Evolutionary conservation across 2,888 invertebrate genomes (phyloP), one percentile per base, ranked within the genome.

Genomic region (Diachrysia chrysitis): DNA sequence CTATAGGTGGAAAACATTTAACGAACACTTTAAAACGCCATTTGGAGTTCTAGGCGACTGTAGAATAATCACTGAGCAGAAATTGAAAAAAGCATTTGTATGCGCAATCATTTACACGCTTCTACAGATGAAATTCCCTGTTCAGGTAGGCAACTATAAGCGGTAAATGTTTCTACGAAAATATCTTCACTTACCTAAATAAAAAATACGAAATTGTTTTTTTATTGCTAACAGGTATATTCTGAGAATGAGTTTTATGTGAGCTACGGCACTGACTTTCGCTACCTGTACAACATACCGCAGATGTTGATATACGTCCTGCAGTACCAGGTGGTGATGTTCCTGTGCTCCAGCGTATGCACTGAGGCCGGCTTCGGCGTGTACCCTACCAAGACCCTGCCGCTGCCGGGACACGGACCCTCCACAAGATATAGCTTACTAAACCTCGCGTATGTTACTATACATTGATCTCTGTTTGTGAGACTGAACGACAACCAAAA

Each of bases 301-400:
- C 96, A 97, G 72, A 97, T 98, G 85, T 93, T 97, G 69, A 96
- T 96, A 83, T 98, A 97, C 89, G 96, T 98, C 54, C 96, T 97
- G 90, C 95, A 98, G 63, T 96, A 97, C 73, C 98, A 98, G 88
- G 96, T 97, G 56, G 97, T 98, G 1, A 97, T 98, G 96, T 93
- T 97, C 67, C 89, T 98, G 73, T 97, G 98, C 1, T 98, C 98
- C 84, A 97, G 97, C 82, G 97, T 97, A 35, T 98, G 97, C 84
- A 97, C 98, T 54, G 97, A 97, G 91, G 96, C 97, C 0, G 98
- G 98, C 0, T 95, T 99, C 42, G 99, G 98, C 4, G 97, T 97
- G n/a, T 99, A 98, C 89, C 98, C 98, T 0, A 91, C 91, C 0
- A 95, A 92, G 56, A 95, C 96, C 19, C 91, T 96, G 48, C 96